phyloP scores from a whole-genome alignment of 2,888 invertebrate genomes.

The Invenusta paracnida region DNA sequence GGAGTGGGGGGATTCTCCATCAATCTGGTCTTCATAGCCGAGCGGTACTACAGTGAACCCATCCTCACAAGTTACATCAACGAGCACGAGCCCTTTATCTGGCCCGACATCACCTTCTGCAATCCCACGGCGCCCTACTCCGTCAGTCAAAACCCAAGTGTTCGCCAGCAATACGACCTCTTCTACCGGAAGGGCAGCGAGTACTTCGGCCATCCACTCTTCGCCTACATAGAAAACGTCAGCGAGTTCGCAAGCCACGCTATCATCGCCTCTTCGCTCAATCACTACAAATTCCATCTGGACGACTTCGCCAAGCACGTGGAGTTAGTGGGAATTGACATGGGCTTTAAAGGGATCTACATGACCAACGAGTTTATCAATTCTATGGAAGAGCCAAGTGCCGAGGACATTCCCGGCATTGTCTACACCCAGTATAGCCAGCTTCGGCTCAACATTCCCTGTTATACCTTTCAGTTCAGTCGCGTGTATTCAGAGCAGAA shows the following conservation, averaged over 20 bases:
- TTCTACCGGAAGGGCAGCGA: not conserved
- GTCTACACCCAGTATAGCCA: slow-evolving; percentile 20
- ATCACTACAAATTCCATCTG: not conserved
- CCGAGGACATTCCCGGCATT: not conserved
- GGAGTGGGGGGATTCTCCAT: slow-evolving; percentile 33
- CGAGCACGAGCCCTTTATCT: slow-evolving; percentile 41
- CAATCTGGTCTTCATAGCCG: slow-evolving; percentile 43
- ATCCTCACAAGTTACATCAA: slow-evolving; percentile 39
- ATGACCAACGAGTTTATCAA: not conserved
- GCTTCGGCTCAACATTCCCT: slow-evolving; percentile 31
- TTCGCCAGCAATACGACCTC: not conserved
- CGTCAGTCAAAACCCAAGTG: not conserved
- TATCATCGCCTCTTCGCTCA: not conserved
- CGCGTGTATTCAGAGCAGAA: not conserved
- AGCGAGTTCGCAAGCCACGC: not conserved
- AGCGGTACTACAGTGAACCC: slow-evolving; percentile 39
- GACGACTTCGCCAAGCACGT: not conserved
- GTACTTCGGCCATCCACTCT: not conserved
- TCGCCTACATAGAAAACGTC: not conserved
- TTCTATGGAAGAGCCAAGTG: not conserved
- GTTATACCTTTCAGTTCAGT: slow-evolving; percentile 32
- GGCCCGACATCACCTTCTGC: slow-evolving; percentile 44
- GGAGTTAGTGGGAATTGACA: not conserved
- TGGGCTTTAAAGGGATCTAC: not conserved
- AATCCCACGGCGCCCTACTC: slow-evolving; percentile 38